Base-by-base conservation (phyloP, 2,888 invertebrate species). In the Camptogramma bilineatum region DNA sequence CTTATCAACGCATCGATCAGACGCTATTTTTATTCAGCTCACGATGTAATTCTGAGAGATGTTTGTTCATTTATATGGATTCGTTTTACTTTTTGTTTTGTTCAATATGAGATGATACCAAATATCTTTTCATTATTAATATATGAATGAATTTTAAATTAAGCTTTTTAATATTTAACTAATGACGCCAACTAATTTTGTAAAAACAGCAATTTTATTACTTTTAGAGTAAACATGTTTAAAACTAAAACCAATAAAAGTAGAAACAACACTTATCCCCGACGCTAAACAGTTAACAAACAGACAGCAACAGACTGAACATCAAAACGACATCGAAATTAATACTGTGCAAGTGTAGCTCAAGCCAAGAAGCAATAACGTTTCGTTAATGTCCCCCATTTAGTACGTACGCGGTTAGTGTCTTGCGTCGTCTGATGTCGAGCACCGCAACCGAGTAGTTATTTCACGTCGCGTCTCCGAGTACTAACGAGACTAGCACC, bases 321-420 rank as follows among this genome's bases (percentile, higher is more conserved):
- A 54, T 68, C 68, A 62, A 63, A 65, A 68, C 59, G 58, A 71
- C 69, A 69, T 66, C 86, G 81, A 87, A 88, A 91, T 90, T 90
- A 90, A 90, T 89, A 89, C 83, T 78, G 83, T 84, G 83, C 88
- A 85, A 88, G 87, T 87, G 88, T 85, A 82, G 81, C 81, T 84
- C 83, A 82, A 87, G 85, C 82, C 83, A 83, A 86, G 85, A 85
- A 87, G 91, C 87, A 89, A 90, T 90, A 91, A 87, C 86, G 87
- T 87, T 87, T 82, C 87, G 87, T 87, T 90, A 91, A 90, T 91
- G 91, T 88, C 81, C 81, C 81, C 83, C 89, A 88, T 91, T 90
- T 88, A 87, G 88, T 86, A 87, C 82, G 84, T 85, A 86, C 83
- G 82, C 86, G 84, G 86, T 86, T 86, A 85, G 79, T 85, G 87